Evolutionary conservation across 1,140 invertebrate genomes (phyloP), one percentile per base, ranked within the genome.

Genomic region (Procambarus clarkii): DNA sequence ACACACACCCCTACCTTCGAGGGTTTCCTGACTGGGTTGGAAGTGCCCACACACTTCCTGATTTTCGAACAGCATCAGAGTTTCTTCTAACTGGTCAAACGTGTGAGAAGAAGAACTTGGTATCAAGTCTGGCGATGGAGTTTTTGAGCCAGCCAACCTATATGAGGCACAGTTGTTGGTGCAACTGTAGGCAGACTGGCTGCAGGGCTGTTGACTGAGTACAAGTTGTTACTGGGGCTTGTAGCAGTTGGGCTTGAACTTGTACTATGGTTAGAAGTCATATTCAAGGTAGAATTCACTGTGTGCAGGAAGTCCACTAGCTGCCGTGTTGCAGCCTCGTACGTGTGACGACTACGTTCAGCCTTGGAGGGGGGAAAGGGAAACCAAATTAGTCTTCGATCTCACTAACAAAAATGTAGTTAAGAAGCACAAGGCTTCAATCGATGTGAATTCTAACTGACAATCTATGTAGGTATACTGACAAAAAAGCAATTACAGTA

Each of bases 241-340:
- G 82, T 71, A 54, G 88, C 21, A 34, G 34, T 34, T 44, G 79
- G 76, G n/a, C 85, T 86, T 81, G 24, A 11, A 54, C 24, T 54
- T 81, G 79, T 81, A 48, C 58, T 79, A 34, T 64, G 58, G 45
- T 15, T 69, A 74, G 69, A 54, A 5, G 79, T 54, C 21, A 54
- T 85, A 54, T 83, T 84, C 21, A 91, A 69, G 76, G 89, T 91
- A 48, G 89, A 85, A 76, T 91, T 91, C 1, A 91, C 89, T 45
- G 89, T 91, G 44, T 91, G 89, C 5, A 91, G 46, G 60, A 91
- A 91, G 50, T 91, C 89, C 34, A 91, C 89, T 21, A 91, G 58
- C 82, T 91, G 89, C 44, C 89, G 80, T 11, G 89, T 91, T 58
- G 89, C 89, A 15, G 89, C 83, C 77, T 91, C 89, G n/a, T 91